These are phyloP conservation scores for Teleopsis dalmanni DNA, from an alignment of 1,140 invertebrate species.

Conservation along the genomic window DNA sequence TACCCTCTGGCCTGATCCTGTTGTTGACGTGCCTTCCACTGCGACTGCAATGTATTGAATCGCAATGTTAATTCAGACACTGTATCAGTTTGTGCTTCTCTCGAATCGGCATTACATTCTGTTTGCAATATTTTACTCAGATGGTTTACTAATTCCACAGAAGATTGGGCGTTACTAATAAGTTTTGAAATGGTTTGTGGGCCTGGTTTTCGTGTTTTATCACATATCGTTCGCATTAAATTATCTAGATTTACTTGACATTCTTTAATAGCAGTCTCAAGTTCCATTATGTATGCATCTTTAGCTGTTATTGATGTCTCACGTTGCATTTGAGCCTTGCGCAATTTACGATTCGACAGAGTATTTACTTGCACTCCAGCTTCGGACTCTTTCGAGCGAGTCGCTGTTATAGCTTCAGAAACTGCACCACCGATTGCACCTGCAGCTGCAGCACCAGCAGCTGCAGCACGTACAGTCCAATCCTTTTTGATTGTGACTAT, in stretches of 20 bases:
- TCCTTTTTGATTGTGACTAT: slow-evolving; percentile 48
- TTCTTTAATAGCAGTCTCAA: slow-evolving; percentile 59
- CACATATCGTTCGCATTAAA: slow-evolving; percentile 49
- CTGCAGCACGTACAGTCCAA: slow-evolving; percentile 32
- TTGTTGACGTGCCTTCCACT: slow-evolving; percentile 60
- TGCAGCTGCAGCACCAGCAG: slow-evolving; percentile 17
- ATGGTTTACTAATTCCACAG: slow-evolving; percentile 70
- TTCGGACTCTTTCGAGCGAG: slow-evolving; percentile 65
- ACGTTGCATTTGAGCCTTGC: slow-evolving; percentile 42
- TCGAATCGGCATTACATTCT: slow-evolving; percentile 60
- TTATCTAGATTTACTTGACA: slow-evolving; percentile 51
- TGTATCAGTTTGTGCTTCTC: slow-evolving; percentile 58
- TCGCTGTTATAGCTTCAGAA: slow-evolving; percentile 62
- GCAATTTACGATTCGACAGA: slow-evolving; percentile 46
- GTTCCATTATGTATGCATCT: slow-evolving; percentile 68
- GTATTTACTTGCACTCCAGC: slow-evolving; percentile 72
- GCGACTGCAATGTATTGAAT: slow-evolving; percentile 61
- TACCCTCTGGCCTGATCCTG: slow-evolving; percentile 43
- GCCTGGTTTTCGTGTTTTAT: slow-evolving; percentile 46
- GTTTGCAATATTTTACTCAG: slow-evolving; percentile 64
- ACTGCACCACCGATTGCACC: slow-evolving; percentile 19
- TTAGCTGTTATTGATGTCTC: slow-evolving; percentile 63
- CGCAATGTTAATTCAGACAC: slow-evolving; percentile 57
- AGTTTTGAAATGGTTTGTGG: slow-evolving; percentile 55
- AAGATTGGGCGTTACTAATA: slow-evolving; percentile 61